Base-by-base conservation (phyloP, 2,113 vertebrate genomes). In the Salminus brasiliensis region DNA sequence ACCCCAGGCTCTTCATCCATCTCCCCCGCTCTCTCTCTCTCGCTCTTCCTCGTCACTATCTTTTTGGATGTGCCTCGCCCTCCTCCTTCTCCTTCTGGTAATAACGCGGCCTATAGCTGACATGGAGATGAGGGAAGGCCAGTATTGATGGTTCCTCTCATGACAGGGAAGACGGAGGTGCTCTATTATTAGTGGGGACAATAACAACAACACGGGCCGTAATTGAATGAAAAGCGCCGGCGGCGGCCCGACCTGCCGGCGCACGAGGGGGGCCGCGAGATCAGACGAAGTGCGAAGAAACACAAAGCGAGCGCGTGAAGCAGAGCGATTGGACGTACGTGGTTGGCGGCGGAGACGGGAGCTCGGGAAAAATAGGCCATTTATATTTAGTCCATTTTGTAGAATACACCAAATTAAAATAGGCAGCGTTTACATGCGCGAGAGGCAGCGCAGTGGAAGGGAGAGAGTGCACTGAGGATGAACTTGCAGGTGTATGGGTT, bases 151-250 rank as follows among this genome's bases (percentile, higher is more conserved):
- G 82, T 76, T 47, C 8, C 23, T 81, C 72, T 72, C 74, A 78
- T 92, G 88, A 88, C 88, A 84, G 88, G 70, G 84, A 82, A 73
- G 86, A 86, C 3, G 76, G 66, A 69, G 83, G 75, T 78, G 83
- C 80, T 85, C 87, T 82, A 88, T 92, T 91, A 91, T 91, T 90
- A 90, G 83, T 34, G 57, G 53, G 72, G 85, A 87, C 88, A 89
- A 87, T 87, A 91, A 86, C 84, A 86, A 86, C 83, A 85, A 86
- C 88, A 78, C 78, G 10, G 5, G 80, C 74, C 82, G 30, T 91
- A 90, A 90, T 86, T 84, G 88, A 91, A 90, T 88, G 83, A 90
- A 87, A 84, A 86, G 81, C 72, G 73, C 85, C 68, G 12, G 25
- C 23, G 62, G 78, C 81, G 23, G 52, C 15, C 23, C 21, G 1